Evolutionary conservation across 2,797 vertebrate species (phyloP).

Genomic region (Schizopygopsis pylzovi): DNA sequence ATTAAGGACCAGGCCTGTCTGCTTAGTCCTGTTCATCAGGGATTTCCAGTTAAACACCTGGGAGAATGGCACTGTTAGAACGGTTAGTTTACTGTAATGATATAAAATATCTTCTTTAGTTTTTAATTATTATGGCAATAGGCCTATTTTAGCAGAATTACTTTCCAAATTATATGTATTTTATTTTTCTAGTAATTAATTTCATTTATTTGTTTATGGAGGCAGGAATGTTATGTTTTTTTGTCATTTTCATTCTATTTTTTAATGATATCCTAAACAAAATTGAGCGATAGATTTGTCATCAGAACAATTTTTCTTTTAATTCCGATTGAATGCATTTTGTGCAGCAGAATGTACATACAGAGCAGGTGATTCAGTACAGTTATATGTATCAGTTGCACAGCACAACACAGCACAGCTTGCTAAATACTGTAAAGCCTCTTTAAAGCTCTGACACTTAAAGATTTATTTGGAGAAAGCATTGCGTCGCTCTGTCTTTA

Average conservation of each 20-base stretch:
- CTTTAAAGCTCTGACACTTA: constrained; percentile 51
- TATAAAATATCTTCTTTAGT: constrained; percentile 58
- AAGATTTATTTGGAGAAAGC: constrained; percentile 51
- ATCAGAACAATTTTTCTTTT: background rate
- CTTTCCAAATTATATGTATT: background rate
- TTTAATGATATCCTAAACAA: background rate
- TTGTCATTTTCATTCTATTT: background rate
- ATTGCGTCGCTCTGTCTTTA: constrained; percentile 64
- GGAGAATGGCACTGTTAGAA: constrained; percentile 63
- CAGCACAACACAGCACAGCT: constrained; percentile 30
- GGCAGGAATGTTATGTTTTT: background rate
- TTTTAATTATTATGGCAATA: constrained; percentile 63
- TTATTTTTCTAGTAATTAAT: background rate
- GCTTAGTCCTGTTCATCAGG: constrained; percentile 59
- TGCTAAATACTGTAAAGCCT: constrained; percentile 15
- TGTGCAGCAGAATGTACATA: background rate
- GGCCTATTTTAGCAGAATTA: background rate
- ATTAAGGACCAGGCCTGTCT: constrained; percentile 64
- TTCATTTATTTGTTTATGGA: background rate
- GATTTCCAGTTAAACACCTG: constrained; percentile 68
- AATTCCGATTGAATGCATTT: background rate
- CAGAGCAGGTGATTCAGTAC: background rate
- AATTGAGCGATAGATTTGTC: background rate
- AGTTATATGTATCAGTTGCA: background rate
- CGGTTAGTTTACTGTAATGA: constrained; percentile 61